Base-by-base conservation (phyloP, 37 sponge, comb jelly and placozoan genomes). In the Petrosia ficiformis region DNA sequence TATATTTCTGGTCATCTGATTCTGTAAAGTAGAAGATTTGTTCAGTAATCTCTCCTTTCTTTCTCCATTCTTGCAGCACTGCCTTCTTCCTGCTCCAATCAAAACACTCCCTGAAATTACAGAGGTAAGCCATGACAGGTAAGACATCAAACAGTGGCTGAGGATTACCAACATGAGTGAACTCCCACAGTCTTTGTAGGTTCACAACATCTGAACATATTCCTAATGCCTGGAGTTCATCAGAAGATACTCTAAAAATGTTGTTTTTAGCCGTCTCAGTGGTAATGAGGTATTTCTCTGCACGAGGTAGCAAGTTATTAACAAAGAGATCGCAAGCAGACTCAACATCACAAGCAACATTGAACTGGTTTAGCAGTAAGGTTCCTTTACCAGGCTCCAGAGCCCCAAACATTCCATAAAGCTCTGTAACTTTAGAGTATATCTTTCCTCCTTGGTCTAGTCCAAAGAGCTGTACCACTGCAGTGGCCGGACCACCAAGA, bases 81-180 rank as follows among this genome's bases (percentile, higher is more conserved):
- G 71, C 81, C 31, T 60, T 80, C 73, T 72, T 72, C 38, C 39
- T 28, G 3, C 1, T 22, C 81, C 81, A 80, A 22, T 31, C 42
- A 61, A 80, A 80, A 32, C 65, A 63, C 1, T 57, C 48, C 64
- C 52, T 61, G 29, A 34, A 72, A 39, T 44, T 24, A 21, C 35
- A 21, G 29, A 80, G 38, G 3, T 39, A 42, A 43, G 81, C 81
- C 81, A 80, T 80, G 10, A 80, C 73, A 32, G 81, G 73, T 34
- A 80, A 37, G 1, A 80, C 73, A 40, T 80, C 81, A 80, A 80
- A 80, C n/a, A 80, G 35, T 44, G 81, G 81, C 48, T 80, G 81
- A 16, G 72, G 48, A 32, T 22, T 29, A 66, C 42, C n/a, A 0
- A 11, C 22, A 41, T 80, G 81, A 61, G 72, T 61, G 19, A 65